Evolutionary conservation across 2,888 invertebrate species (phyloP), one percentile per base, ranked within the genome.

Genomic region (Xiphydria camelus): DNA sequence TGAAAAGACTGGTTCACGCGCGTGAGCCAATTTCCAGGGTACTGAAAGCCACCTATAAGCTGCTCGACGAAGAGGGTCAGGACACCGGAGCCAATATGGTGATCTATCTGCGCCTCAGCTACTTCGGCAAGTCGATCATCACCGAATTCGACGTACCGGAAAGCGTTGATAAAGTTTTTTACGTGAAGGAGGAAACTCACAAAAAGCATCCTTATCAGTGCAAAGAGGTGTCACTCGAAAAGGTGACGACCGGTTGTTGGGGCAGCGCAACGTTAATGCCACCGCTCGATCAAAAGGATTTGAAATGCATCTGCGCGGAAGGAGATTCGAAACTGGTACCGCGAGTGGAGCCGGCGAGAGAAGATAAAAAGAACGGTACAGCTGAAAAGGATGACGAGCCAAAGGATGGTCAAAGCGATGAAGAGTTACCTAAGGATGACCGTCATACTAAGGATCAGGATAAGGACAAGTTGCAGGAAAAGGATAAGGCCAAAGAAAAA

Each of bases 11-110:
- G 9, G 49, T 40, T 7, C 60, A 63, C 38, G 47, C 62, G 22
- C 55, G 61, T 4, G 61, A 67, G 34, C 69, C 70, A 18, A 63
- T 72, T 34, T 62, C 68, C 9, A 67, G 62, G 69, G 68, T 45
- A 47, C 45, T 48, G 12, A 10, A 39, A 18, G 17, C 9, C 2
- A 15, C 2, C 7, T 48, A 23, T n/a, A 38, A 71, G 71, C 36
- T 70, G 17, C 17, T 59, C 3, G 44, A 61, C 46, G 64, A 64
- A 12, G 48, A 59, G 5, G 17, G 55, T 2, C 32, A 32, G 3
- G 23, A 50, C 2, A 61, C 57, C 2, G 49, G 46, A 0, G 55
- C 57, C 0, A 47, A 53, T 3, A 48, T 71, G n/a, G 51, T 53
- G 26, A 40, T 70, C 3, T 70, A 64, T 47, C 32, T 64, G 18